Percentiles rank a stretch among this genome's conserved stretches.
phyloP scores from a whole-genome alignment of 2,797 vertebrate species.

The Sebastolobus altivelis region DNA sequence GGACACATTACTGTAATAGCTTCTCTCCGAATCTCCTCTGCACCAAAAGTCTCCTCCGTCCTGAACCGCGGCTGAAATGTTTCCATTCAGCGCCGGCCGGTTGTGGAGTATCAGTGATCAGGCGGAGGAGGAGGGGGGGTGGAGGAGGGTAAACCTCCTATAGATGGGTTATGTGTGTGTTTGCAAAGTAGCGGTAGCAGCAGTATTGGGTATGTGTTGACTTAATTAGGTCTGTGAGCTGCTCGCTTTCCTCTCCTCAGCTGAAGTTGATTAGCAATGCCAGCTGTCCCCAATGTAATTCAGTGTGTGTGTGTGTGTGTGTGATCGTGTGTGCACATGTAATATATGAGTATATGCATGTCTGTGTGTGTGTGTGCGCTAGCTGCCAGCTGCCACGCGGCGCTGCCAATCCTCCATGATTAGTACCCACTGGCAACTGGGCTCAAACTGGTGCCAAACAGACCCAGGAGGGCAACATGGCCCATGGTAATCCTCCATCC shows the following conservation, averaged over 20 bases:
- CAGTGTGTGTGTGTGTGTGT: slow-evolving; percentile 66
- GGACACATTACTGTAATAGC: slow-evolving; percentile 81
- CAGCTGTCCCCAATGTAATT: slow-evolving; percentile 89
- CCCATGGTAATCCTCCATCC: slow-evolving; percentile 80
- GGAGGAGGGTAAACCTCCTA: slow-evolving; percentile 54
- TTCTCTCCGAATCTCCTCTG: slow-evolving; percentile 70
- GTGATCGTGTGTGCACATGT: slow-evolving; percentile 58
- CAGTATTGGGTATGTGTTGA: slow-evolving; percentile 86
- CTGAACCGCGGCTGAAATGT: slow-evolving; percentile 33
- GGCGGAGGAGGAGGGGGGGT: not conserved
- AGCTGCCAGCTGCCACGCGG: slow-evolving; percentile 86
- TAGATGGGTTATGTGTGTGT: slow-evolving; percentile 54
- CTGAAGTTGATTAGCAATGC: slow-evolving; percentile 89
- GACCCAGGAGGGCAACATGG: slow-evolving; percentile 85
- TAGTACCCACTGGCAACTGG: slow-evolving; percentile 90
- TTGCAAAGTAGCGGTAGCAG: slow-evolving; percentile 79
- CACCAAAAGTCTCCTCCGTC: slow-evolving; percentile 71
- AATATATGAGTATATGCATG: slow-evolving; percentile 65
- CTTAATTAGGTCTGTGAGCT: slow-evolving; percentile 88
- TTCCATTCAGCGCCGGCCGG: slow-evolving; percentile 28
- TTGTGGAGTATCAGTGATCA: slow-evolving; percentile 58
- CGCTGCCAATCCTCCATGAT: slow-evolving; percentile 89
- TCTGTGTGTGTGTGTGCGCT: slow-evolving; percentile 28
- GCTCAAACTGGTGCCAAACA: slow-evolving; percentile 87
- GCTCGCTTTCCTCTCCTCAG: slow-evolving; percentile 87